Percentiles rank a stretch among this genome's conserved stretches.
Conservation (phyloP, 37 sponge, comb jelly and placozoan genomes). For the Lycopodina hypogea region DNA sequence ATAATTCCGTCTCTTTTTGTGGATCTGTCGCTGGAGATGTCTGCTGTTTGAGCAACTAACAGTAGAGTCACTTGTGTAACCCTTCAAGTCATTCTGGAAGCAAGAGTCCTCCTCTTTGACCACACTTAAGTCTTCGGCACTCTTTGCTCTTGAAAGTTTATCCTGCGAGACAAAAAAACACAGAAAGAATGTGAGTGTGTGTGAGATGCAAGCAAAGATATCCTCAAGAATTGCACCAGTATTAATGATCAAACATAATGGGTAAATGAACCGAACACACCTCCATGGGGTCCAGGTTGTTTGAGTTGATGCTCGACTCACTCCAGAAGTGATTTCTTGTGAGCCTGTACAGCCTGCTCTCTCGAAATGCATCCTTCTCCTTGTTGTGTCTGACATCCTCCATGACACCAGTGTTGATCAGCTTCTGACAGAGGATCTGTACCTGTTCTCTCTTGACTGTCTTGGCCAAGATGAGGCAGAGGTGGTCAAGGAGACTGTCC, state of each 20-base stretch:
- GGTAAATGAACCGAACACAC: too few species aligned
- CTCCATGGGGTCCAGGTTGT: too few species aligned
- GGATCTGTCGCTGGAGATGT: background rate
- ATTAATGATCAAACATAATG: too few species aligned
- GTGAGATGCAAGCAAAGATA: background rate
- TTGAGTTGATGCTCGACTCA: background rate
- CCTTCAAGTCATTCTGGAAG: background rate
- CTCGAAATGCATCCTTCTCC: constrained; percentile 24
- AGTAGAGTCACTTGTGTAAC: constrained; percentile 19
- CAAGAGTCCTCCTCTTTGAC: background rate
- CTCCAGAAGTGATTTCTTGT: constrained; percentile 35
- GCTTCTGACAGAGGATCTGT: constrained; percentile 33
- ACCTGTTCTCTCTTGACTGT: constrained; percentile 17
- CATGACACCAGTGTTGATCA: constrained; percentile 18
- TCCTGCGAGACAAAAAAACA: background rate
- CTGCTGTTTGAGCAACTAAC: background rate
- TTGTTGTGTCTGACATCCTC: constrained; percentile 30
- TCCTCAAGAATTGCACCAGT: too few species aligned
- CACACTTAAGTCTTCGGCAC: background rate
- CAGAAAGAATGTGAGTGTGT: background rate
- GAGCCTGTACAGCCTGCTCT: constrained; percentile 33
- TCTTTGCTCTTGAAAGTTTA: background rate
- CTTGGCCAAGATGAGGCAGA: constrained; percentile 29
- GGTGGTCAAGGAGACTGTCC: constrained; percentile 18
- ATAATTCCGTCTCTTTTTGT: background rate